phyloP scores from a whole-genome alignment of 2,113 vertebrate species.

The Mirounga angustirostris region DNA sequence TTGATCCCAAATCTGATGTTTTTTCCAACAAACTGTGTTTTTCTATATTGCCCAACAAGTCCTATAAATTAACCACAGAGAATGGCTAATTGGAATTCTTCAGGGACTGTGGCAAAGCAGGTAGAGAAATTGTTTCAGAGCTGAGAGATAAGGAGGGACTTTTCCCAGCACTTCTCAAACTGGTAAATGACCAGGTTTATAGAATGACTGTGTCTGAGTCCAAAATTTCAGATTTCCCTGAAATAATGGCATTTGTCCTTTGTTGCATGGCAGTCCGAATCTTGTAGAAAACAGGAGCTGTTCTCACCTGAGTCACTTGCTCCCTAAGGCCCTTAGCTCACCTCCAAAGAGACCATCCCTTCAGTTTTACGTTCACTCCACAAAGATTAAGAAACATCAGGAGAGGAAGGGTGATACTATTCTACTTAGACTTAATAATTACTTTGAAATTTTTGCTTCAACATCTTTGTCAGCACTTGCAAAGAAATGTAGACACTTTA shows the following conservation, averaged over 20 bases:
- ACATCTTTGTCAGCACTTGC: neutral
- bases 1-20: neutral
- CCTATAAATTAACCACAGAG: neutral
- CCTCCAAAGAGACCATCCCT: neutral
- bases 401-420: neutral
- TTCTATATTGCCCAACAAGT: neutral
- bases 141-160: neutral
- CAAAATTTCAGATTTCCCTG: neutral
- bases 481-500: conserved; percentile 35
- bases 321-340: neutral
- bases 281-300: neutral
- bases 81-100: neutral
- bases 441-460: neutral
- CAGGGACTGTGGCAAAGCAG: neutral
- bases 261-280: neutral
- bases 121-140: neutral
- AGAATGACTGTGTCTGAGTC: neutral
- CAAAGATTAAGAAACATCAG: neutral
- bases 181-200: neutral
- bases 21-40: neutral
- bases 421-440: neutral
- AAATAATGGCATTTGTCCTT: neutral
- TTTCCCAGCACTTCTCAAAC: neutral
- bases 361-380: neutral
- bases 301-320: neutral